phyloP scores from a whole-genome alignment of 2,113 vertebrate genomes.

The Podiceps cristatus region DNA sequence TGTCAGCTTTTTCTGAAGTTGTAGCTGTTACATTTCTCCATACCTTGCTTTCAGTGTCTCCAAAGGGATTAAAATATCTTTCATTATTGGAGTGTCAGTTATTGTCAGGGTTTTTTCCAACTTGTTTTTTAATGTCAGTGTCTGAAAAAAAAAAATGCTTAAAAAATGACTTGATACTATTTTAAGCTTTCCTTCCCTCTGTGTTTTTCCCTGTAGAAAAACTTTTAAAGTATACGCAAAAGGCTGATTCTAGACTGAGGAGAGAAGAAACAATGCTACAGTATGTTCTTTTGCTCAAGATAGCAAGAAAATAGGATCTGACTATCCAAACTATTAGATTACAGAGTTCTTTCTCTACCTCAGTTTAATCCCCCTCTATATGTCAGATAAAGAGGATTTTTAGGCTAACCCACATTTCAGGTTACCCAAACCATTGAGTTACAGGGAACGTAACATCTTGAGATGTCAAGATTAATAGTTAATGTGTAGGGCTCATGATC shows the following conservation, averaged over 20 bases:
- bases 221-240: neutral
- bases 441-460: neutral
- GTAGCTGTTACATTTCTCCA: neutral
- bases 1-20: neutral
- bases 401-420: neutral
- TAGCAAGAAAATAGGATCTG: neutral
- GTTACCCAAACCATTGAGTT: neutral
- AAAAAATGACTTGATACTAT: neutral
- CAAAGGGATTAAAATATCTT: neutral
- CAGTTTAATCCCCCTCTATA: neutral
- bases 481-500: neutral
- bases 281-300: neutral
- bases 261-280: neutral
- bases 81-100: neutral
- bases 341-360: neutral
- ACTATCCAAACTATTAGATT: neutral
- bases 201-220: neutral
- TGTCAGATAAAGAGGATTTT: neutral
- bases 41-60: neutral
- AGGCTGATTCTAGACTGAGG: neutral
- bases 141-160: neutral
- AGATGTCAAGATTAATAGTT: neutral
- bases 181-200: neutral
- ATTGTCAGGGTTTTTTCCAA: neutral
- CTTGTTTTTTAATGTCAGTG: neutral